phyloP scores from a whole-genome alignment of 1,140 invertebrate genomes.

The Drosophila jambulina region DNA sequence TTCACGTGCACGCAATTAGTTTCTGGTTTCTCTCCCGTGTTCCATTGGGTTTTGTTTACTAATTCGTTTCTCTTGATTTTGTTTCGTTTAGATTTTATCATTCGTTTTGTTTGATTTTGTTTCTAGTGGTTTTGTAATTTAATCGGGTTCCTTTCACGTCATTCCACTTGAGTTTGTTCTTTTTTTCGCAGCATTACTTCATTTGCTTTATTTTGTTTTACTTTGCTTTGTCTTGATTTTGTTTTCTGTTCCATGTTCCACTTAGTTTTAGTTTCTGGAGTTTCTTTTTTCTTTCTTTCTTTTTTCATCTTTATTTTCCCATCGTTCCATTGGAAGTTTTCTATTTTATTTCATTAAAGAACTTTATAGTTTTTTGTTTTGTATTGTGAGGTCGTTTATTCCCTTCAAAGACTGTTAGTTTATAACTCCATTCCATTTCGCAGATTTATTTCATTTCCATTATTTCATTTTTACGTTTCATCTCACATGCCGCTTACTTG shows the following conservation, averaged over 20 bases:
- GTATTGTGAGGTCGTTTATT: too few relatives aligned
- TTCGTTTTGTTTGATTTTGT: neutral
- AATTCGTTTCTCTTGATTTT: neutral
- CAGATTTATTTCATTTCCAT: too few relatives aligned
- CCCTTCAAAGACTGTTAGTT: too few relatives aligned
- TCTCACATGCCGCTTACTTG: neutral
- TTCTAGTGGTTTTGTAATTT: neutral
- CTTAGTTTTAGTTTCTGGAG: neutral
- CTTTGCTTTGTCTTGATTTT: neutral
- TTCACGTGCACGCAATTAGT: neutral
- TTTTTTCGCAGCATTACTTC: neutral
- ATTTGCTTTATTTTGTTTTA: neutral
- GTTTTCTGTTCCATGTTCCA: neutral
- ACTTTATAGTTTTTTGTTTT: too few relatives aligned
- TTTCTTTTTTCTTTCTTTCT: too few relatives aligned
- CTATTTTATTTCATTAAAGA: neutral
- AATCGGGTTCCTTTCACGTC: neutral
- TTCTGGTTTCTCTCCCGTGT: neutral
- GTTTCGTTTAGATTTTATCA: neutral
- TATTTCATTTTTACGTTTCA: constrained; percentile 4
- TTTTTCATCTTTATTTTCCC: neutral
- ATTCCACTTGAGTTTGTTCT: neutral
- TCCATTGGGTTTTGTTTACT: neutral
- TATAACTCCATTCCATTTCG: too few relatives aligned
- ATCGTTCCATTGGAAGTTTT: neutral